Evolutionary conservation across 2,797 vertebrate genomes (phyloP), one percentile per base, ranked within the genome.

Genomic region (Siniperca obscura): DNA sequence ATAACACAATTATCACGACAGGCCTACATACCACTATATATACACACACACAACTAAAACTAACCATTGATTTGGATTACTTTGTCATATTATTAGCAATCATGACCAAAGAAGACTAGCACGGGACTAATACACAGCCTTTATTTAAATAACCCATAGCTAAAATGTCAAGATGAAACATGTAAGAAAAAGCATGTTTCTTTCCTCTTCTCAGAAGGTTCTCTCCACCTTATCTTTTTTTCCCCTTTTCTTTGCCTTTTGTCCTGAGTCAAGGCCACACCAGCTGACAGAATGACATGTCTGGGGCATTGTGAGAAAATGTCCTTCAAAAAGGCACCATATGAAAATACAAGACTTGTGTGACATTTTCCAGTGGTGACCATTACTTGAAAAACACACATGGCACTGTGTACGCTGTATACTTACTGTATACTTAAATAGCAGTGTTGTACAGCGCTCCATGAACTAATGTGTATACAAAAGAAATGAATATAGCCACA

Each of bases 261-360:
- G 87, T 89, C 74, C 78, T 65, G 57, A 84, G 78, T 89, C 86
- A 90, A 91, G 74, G 83, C 81, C 76, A 75, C 83, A 86, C 85
- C 81, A 85, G 78, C 81, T 80, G 90, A 64, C 86, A 85, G 78
- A 89, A 70, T 89, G 91, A 91, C 91, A 93, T 92, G 93, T 93
- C 87, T 91, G 81, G 83, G 83, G 50, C 91, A 81, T 67, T 85
- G 59, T 74, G 59, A 90, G 53, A 91, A 91, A 86, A 84, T 12
- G 82, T 86, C 86, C 85, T 80, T 76, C 52, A 81, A 80, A 66
- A 80, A 57, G 86, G 62, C 48, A 61, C 60, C 30, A 27, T 30
- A 68, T 59, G 25, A 81, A 83, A 89, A 88, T 61, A 56, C 52
- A 78, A 55, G 77, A 77, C 70, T 81, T 87, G 61, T 84, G 69